Evolutionary conservation across 2,888 invertebrate species (phyloP).

Genomic region (Acholoe squamosa): DNA sequence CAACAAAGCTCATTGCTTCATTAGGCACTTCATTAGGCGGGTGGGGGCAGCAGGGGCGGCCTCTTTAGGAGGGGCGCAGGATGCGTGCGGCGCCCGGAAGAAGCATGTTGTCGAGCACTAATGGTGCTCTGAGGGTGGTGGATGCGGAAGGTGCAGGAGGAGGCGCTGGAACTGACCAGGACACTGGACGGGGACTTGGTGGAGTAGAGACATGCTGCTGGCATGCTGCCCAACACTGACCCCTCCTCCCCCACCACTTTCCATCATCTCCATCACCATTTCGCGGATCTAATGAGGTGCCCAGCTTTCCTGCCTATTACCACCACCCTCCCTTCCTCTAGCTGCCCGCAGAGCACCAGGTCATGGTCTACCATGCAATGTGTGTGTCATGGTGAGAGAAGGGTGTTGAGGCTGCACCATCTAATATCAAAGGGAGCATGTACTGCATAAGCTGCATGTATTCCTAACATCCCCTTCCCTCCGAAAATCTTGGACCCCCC

Average conservation of each 20-base stretch:
- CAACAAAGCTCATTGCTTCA: slow-evolving; percentile 60
- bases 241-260: neutral
- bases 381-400: no score
- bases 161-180: neutral
- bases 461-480: no score
- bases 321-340: neutral
- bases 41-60: neutral
- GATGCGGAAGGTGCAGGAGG: neutral
- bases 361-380: neutral
- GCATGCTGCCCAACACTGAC: slow-evolving; percentile 27
- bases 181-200: neutral
- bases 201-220: neutral
- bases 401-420: no score
- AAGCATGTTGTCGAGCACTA: slow-evolving; percentile 10
- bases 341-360: neutral
- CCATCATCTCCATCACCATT: slow-evolving; percentile 7
- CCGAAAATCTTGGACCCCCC: no score
- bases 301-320: neutral
- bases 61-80: neutral
- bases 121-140: slow-evolving; percentile 14
- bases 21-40: slow-evolving; percentile 58
- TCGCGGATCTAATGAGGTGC: neutral
- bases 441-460: no score
- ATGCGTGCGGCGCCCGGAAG: slow-evolving; percentile 6
- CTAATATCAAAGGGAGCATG: no score